These are phyloP conservation scores for Cheumatopsyche charites DNA, from an alignment of 1,140 invertebrate genomes.

Conservation along the genomic window DNA sequence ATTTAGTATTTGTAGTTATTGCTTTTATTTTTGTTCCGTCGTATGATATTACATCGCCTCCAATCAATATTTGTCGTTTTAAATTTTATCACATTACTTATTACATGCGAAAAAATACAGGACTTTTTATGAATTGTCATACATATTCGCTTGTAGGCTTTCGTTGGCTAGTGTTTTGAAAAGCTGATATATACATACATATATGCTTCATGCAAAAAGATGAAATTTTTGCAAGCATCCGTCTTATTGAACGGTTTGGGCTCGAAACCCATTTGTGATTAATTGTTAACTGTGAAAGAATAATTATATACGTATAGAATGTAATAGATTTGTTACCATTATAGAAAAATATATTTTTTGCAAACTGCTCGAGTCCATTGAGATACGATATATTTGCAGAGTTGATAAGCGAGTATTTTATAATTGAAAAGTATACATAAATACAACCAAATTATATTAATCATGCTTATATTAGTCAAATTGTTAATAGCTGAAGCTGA, in stretches of 20 bases:
- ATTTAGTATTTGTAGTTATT: no score
- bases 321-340: conserved; percentile 47
- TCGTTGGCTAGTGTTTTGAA: conserved; percentile 5
- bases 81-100: no score
- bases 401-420: conserved; percentile 2
- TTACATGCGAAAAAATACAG: neutral
- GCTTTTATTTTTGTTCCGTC: no score
- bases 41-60: no score
- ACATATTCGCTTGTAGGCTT: conserved; percentile 16
- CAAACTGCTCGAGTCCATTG: conserved; percentile 7
- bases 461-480: conserved; percentile 24
- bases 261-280: conserved; percentile 40
- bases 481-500: conserved; percentile 16
- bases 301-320: conserved; percentile 42
- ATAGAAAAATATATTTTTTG: conserved; percentile 33
- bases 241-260: conserved; percentile 35
- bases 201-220: conserved; percentile 40
- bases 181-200: conserved; percentile 43
- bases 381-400: conserved; percentile 3
- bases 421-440: no score
- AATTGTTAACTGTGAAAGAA: conserved; percentile 41
- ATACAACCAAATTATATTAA: conserved; percentile 17
- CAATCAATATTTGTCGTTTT: no score
- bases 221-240: conserved; percentile 21
- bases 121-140: neutral